A percentile compares a stretch with the other conserved stretches of the same genome.
These are phyloP conservation scores for Zosterops pallidus DNA, from an alignment of 2,113 vertebrate genomes.

Conservation along the genomic window DNA sequence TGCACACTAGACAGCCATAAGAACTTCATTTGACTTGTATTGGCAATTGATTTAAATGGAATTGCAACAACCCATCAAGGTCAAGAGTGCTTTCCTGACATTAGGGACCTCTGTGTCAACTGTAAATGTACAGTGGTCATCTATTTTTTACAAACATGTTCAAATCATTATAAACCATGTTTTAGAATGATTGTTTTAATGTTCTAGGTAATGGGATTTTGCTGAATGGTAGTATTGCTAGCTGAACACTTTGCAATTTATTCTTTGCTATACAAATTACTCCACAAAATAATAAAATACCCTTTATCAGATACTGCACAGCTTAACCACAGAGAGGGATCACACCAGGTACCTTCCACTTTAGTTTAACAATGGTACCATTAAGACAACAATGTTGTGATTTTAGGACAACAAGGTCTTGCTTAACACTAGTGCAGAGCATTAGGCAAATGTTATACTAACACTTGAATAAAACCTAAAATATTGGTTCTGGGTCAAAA, in stretches of 20 bases:
- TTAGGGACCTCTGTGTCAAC: constrained; percentile 39
- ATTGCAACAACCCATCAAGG: constrained; percentile 58
- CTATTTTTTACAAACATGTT: constrained; percentile 52
- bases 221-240: neutral
- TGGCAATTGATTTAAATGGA: constrained; percentile 61
- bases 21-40: constrained; percentile 51
- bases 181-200: constrained; percentile 45
- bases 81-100: constrained; percentile 48
- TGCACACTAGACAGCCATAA: constrained; percentile 43
- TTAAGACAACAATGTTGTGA: neutral
- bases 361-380: neutral
- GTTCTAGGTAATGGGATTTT: constrained; percentile 41
- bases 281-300: constrained; percentile 17
- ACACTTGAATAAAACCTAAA: neutral
- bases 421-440: neutral
- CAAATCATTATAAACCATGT: constrained; percentile 35
- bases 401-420: neutral
- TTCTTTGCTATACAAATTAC: constrained; percentile 3
- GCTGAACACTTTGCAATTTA: neutral
- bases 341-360: neutral
- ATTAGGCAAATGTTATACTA: neutral
- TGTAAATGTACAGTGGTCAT: constrained; percentile 35
- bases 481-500: neutral
- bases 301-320: neutral
- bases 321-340: neutral